These are phyloP conservation scores for Chondrosia reniformis DNA, from an alignment of 37 sponge, comb jelly and placozoan species.

Conservation along the genomic window DNA sequence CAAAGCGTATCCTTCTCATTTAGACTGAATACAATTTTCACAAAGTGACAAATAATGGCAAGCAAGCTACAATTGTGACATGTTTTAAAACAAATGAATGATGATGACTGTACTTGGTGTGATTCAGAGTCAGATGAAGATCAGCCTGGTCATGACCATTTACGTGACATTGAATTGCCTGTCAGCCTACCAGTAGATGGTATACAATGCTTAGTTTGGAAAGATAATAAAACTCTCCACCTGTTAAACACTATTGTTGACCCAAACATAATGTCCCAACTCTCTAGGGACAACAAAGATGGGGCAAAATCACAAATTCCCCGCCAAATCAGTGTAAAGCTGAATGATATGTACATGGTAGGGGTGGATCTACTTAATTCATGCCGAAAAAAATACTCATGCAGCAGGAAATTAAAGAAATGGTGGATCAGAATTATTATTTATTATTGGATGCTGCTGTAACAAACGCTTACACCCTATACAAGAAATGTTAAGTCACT, in stretches of 20 bases:
- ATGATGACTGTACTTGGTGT: neutral
- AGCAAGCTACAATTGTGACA: neutral
- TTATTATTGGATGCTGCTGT: neutral
- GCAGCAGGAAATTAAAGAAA: conserved; percentile 10
- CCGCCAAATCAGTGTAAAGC: neutral
- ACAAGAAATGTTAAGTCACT: neutral
- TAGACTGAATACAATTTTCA: neutral
- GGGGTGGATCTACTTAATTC: conserved; percentile 22
- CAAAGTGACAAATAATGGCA: neutral
- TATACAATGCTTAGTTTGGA: conserved; percentile 9
- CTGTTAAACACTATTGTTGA: neutral
- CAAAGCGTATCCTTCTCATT: too few relatives aligned
- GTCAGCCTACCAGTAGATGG: too few relatives aligned
- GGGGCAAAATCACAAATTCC: neutral
- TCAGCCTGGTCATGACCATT: neutral
- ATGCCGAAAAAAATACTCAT: neutral
- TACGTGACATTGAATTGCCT: conserved; percentile 2
- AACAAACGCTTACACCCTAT: neutral
- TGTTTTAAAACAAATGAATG: neutral
- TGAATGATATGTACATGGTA: neutral
- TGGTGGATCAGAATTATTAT: neutral
- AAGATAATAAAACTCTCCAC: neutral
- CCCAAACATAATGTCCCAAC: neutral
- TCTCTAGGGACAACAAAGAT: neutral
- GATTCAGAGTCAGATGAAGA: conserved; percentile 2